These are phyloP conservation scores for Hippolais icterina DNA, from an alignment of 2,113 vertebrate species.

Conservation along the genomic window DNA sequence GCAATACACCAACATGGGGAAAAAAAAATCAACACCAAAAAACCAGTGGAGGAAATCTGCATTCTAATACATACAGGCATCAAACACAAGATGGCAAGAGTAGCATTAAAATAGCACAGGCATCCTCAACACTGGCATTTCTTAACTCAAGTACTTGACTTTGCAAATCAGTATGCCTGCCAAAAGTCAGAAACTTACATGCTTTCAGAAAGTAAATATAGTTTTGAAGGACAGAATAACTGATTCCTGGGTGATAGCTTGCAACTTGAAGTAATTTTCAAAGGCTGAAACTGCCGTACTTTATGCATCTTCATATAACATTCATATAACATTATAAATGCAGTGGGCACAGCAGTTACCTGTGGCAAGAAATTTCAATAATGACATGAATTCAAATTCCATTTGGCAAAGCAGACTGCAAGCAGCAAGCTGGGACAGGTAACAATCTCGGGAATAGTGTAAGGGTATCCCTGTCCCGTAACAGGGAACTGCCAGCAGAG, in stretches of 20 bases:
- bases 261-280: neutral
- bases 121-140: neutral
- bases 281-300: neutral
- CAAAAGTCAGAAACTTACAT: neutral
- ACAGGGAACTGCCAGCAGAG: neutral
- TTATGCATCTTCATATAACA: neutral
- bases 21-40: neutral
- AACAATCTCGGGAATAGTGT: rapidly evolving
- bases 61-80: neutral
- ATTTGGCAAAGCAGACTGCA: neutral
- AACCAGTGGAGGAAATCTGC: neutral
- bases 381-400: neutral
- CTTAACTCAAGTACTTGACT: neutral
- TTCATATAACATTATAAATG: neutral
- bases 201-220: neutral
- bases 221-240: neutral
- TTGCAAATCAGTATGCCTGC: neutral
- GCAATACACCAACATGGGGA: neutral
- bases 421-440: neutral
- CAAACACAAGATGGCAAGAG: neutral
- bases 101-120: neutral
- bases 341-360: neutral
- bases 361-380: neutral
- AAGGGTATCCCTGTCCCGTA: rapidly evolving
- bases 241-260: neutral